Conservation (phyloP, 2,888 invertebrate species). For the Chorisops tibialis region DNA sequence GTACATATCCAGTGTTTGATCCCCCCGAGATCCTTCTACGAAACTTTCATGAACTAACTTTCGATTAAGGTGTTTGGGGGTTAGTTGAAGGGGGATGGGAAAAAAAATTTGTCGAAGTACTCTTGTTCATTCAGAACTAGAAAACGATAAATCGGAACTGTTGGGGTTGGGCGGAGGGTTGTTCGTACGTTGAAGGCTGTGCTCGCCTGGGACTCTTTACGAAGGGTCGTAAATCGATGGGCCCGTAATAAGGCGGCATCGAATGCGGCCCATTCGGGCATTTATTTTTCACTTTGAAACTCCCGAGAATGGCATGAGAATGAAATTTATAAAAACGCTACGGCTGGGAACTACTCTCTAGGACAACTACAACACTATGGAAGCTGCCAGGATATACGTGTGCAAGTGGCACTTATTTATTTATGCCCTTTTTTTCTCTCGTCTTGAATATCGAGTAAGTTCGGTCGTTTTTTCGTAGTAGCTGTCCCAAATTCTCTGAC, state of each 20-base stretch:
- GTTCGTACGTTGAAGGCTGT: no score
- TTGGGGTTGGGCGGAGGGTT: no score
- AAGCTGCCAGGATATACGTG: constrained; percentile 4
- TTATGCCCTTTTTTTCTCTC: constrained; percentile 14
- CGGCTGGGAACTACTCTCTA: not conserved
- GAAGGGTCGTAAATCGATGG: not conserved
- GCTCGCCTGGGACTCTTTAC: no score
- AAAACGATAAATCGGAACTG: no score
- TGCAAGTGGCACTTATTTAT: constrained; percentile 25
- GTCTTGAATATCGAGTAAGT: not conserved
- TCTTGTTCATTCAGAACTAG: no score
- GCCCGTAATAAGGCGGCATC: not conserved
- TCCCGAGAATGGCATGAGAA: not conserved
- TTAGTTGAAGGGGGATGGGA: no score
- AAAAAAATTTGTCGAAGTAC: no score
- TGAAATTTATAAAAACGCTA: not conserved
- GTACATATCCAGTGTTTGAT: no score
- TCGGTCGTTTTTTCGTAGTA: not conserved
- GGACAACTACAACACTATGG: not conserved
- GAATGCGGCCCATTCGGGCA: not conserved
- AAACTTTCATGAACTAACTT: no score
- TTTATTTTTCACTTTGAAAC: constrained; percentile 23
- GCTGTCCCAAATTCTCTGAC: not conserved
- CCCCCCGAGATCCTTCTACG: no score
- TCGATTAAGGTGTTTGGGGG: no score